These are phyloP conservation scores for Neogobius melanostomus DNA, from an alignment of 2,113 vertebrate genomes.

Conservation along the genomic window DNA sequence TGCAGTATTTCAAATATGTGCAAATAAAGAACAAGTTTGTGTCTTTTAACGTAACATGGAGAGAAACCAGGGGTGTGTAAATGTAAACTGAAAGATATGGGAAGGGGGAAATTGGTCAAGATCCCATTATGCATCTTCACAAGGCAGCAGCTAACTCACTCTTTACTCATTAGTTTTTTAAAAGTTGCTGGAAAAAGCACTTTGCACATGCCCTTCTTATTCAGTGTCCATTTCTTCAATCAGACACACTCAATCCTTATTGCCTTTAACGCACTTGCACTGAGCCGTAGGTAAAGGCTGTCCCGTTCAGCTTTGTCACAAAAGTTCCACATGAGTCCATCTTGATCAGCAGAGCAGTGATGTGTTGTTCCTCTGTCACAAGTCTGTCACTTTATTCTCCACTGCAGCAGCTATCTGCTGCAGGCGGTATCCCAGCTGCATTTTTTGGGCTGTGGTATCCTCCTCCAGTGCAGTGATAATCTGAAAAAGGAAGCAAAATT, in stretches of 20 bases:
- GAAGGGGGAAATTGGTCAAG: not conserved
- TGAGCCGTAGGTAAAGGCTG: not conserved
- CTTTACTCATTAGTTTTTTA: not conserved
- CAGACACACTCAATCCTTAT: not conserved
- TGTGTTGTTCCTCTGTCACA: constrained; percentile 76
- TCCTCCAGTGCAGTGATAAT: constrained; percentile 96
- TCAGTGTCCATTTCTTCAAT: not conserved
- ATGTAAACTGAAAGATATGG: not conserved
- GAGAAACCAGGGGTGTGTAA: not conserved
- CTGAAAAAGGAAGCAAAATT: constrained; percentile 60
- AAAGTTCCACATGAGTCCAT: not conserved
- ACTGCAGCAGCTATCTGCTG: constrained; percentile 97
- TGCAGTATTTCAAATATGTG: not conserved
- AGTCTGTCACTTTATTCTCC: constrained; percentile 98
- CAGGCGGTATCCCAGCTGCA: constrained; percentile 96
- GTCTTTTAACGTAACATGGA: not conserved
- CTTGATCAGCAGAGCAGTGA: not conserved
- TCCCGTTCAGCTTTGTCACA: not conserved
- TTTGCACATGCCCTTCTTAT: not conserved
- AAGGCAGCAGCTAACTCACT: not conserved
- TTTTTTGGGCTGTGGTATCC: constrained; percentile 93
- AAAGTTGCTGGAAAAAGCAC: not conserved
- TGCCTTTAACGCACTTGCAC: not conserved
- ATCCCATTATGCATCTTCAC: not conserved
- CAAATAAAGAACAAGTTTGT: not conserved